A percentile compares a stretch with the other conserved stretches of the same genome.
Evolutionary conservation across 2,797 vertebrate genomes (phyloP).

Genomic region (Eremophila alpestris): DNA sequence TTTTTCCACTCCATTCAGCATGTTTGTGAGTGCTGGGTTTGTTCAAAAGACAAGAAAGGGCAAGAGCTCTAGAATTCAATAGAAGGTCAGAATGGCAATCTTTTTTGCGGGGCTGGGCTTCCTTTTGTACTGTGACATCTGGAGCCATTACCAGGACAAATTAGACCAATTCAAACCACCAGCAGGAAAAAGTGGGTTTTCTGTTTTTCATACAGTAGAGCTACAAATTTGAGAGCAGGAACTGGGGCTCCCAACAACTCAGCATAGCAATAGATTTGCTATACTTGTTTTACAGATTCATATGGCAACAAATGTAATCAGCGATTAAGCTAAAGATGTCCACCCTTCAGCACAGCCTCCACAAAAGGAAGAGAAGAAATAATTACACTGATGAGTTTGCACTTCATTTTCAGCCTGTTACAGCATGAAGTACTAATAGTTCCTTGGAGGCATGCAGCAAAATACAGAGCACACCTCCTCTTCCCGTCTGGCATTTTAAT

Average conservation of each 20-base stretch:
- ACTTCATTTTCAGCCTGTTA: conserved; percentile 60
- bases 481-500: not conserved
- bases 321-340: conserved; percentile 34
- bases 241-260: not conserved
- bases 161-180: conserved; percentile 69
- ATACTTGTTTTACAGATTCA: conserved; percentile 32
- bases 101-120: conserved; percentile 21
- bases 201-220: conserved; percentile 19
- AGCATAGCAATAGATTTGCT: conserved; percentile 43
- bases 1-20: conserved; percentile 39
- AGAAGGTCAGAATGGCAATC: conserved; percentile 73
- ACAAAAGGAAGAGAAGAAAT: conserved; percentile 33
- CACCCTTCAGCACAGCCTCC: not conserved
- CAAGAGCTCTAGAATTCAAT: conserved; percentile 68
- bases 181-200: conserved; percentile 36
- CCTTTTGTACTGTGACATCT: conserved; percentile 75
- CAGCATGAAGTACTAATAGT: conserved; percentile 9
- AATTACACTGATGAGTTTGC: conserved; percentile 47
- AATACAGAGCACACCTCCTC: not conserved
- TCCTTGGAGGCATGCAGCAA: not conserved
- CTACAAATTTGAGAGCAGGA: conserved; percentile 21
- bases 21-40: conserved; percentile 70
- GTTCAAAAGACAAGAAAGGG: conserved; percentile 53
- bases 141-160: conserved; percentile 74
- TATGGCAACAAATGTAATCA: not conserved